Evolutionary conservation across 2,888 invertebrate genomes (phyloP), one percentile per base, ranked within the genome.

Genomic region (Lepidochitona cinerea): DNA sequence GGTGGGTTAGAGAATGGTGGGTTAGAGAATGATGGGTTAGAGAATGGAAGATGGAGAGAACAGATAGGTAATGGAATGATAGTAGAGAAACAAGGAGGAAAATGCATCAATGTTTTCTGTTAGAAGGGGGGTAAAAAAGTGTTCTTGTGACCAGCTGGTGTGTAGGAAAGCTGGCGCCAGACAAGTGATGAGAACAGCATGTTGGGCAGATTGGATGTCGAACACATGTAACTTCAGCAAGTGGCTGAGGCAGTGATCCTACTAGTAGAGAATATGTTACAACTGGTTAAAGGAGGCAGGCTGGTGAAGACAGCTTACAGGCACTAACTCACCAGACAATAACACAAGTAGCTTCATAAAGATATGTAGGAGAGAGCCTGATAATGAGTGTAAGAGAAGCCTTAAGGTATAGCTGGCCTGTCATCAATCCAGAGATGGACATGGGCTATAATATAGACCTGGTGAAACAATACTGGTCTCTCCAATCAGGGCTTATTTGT

Each of bases 151-250:
- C 37, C 72, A 72, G 72, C 72, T 72, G 72, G 66, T 33, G 35
- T n/a, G 35, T 37, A 52, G 68, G 53, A 72, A 53, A 35, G 37
- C 53, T 72, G 72, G 72, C 72, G 72, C 72, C 72, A 68, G 59
- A 33, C 36, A 18, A 4, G 1, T 59, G 59, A 59, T 59, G 32
- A 29, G 32, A 59, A 59, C 59, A 59, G 59, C 26, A 26, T 59
- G 59, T 4, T 2, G 2, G 32, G 59, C 59, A 59, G 59, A 59
- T 59, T 59, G 59, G 59, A 59, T 59, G 32, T 59, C 59, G 23
- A 59, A 59, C 59, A 59, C 26, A 26, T 59, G 59, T 59, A 59
- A 29, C 32, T 32, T 23, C 59, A 59, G 59, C 59, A 59, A 59
- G 59, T 59, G 59, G 23, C 29, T 59, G 1, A 59, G 59, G 23